Evolutionary conservation across 1,140 invertebrate species (phyloP).

Genomic region (Lamellibrachia luymesi): DNA sequence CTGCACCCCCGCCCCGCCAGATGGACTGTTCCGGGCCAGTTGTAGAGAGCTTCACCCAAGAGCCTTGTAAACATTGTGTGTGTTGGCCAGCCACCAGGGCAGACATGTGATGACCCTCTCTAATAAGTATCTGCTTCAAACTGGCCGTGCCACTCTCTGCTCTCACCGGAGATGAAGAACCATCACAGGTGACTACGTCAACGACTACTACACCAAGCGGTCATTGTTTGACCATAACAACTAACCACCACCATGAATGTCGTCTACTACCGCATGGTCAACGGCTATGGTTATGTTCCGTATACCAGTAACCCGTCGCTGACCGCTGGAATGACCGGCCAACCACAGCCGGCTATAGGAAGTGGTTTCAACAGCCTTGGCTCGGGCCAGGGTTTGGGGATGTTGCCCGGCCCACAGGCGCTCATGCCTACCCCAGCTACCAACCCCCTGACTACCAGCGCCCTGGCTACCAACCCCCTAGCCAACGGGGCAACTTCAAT

Average conservation of each 20-base stretch:
- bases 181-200: not conserved
- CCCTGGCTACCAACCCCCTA: not conserved
- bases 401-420: not conserved
- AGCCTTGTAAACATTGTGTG: not conserved
- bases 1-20: not conserved
- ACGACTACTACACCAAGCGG: not conserved
- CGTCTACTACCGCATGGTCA: constrained; percentile 10
- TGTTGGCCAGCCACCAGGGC: not conserved
- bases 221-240: not conserved
- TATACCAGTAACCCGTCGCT: not conserved
- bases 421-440: not conserved
- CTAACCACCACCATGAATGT: constrained; percentile 1
- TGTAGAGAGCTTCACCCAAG: not conserved
- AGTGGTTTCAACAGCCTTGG: not conserved
- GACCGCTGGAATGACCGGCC: not conserved
- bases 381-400: not conserved
- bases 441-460: not conserved
- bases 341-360: not conserved
- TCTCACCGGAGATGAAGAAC: not conserved
- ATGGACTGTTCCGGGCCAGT: not conserved
- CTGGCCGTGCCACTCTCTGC: not conserved
- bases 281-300: not conserved
- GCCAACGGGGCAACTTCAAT: not conserved
- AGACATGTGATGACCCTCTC: not conserved
- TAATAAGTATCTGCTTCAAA: not conserved